Conservation (phyloP, 2,113 vertebrate genomes). For the Callionymus lyra region DNA sequence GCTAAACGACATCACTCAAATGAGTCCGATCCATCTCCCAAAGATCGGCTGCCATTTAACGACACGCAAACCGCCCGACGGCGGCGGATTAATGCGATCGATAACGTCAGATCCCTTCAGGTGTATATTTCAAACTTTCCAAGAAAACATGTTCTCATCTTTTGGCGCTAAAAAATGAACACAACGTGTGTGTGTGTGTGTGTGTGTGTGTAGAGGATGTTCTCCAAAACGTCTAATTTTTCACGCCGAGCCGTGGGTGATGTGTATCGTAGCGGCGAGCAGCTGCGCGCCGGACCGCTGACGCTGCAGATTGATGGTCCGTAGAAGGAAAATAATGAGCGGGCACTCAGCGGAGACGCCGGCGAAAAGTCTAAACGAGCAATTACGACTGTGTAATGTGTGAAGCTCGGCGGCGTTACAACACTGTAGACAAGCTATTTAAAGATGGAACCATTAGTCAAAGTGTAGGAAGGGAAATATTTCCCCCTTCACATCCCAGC, state of each 20-base stretch:
- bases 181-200: no score
- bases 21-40: constrained; percentile 24
- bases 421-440: constrained; percentile 4
- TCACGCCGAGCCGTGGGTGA: no score
- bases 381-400: constrained; percentile 8
- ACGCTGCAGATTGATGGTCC: constrained; percentile 9
- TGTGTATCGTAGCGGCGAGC: no score
- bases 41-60: no score
- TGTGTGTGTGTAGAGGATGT: no score
- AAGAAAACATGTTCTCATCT: no score
- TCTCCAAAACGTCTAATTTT: no score
- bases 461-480: constrained; percentile 1
- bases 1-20: constrained; percentile 28
- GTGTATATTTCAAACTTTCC: no score
- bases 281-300: not conserved
- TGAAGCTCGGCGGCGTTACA: constrained; percentile 1
- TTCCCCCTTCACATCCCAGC: not conserved
- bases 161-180: no score
- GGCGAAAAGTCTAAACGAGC: constrained; percentile 1
- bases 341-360: constrained; percentile 5
- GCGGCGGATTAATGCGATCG: no score
- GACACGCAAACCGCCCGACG: no score
- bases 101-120: no score
- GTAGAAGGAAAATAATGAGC: constrained; percentile 13
- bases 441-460: constrained; percentile 10